Evolutionary conservation across 2,888 invertebrate genomes (phyloP).

Genomic region (Rhimphoctona megacephalus): DNA sequence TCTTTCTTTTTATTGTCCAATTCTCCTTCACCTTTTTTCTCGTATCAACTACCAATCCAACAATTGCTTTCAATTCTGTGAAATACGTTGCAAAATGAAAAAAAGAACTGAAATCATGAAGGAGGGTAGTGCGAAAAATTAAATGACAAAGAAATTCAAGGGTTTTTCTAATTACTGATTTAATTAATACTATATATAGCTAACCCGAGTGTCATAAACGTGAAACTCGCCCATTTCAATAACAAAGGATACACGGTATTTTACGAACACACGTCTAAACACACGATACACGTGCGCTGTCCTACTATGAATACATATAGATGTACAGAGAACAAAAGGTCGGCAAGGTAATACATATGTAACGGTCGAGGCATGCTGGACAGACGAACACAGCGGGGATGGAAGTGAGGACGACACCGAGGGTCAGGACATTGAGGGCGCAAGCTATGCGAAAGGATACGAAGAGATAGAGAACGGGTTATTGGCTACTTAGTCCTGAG

Average conservation of each 20-base stretch:
- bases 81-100: not conserved
- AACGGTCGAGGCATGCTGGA: constrained; percentile 74
- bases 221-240: constrained; percentile 52
- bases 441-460: constrained; percentile 65
- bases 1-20: constrained; percentile 21
- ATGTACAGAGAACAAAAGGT: constrained; percentile 73
- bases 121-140: constrained; percentile 3
- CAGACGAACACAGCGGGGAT: constrained; percentile 71
- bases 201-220: constrained; percentile 76
- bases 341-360: constrained; percentile 81
- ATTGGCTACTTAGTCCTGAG: constrained; percentile 81
- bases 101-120: not conserved
- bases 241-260: constrained; percentile 28
- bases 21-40: constrained; percentile 26
- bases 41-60: constrained; percentile 14
- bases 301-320: constrained; percentile 23
- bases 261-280: constrained; percentile 31
- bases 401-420: constrained; percentile 59
- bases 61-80: constrained; percentile 22
- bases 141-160: constrained; percentile 46
- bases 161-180: constrained; percentile 80
- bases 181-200: constrained; percentile 79
- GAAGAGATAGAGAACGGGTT: constrained; percentile 76
- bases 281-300: constrained; percentile 42
- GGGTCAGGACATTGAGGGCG: constrained; percentile 67